Base-by-base conservation (phyloP, 1,140 invertebrate genomes). In the Neodiprion lecontei region DNA sequence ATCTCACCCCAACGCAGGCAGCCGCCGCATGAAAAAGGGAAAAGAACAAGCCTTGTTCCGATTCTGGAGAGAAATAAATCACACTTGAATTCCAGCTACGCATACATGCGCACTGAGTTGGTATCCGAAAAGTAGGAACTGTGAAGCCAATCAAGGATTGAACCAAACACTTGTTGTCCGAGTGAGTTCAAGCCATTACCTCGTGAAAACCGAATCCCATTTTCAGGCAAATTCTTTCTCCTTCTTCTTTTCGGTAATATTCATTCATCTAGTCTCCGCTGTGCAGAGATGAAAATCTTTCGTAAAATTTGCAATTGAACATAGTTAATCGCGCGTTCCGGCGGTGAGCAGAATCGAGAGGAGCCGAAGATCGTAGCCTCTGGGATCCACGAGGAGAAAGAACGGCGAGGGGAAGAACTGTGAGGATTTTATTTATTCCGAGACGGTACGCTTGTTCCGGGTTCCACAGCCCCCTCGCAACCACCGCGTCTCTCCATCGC, bases 401-500 rank as follows among this genome's bases (percentile, higher is more conserved):
- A 61, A 17, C 28, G 28, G 28, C 28, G 28, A 40, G 53, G 11
- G 53, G 53, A 61, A 17, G 53, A 61, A 61, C 53, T 5, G 53
- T 14, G 53, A 61, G 76, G 79, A 81, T 83, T 84, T 84, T 84
- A 83, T 84, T 83, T 84, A 84, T 83, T 84, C 81, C 79, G 78
- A 75, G 79, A 82, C 78, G 82, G 80, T 83, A 81, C 79, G 77
- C 79, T 83, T 83, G 81, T 80, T 82, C 79, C 81, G 77, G 81
- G 75, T 80, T 81, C 69, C 70, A 11, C 76, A 17, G 53, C n/a
- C 53, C 53, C 9, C 53, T 14, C 8, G 53, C 53, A 61, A 61
- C 53, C 53, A 9, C 53, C 53, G 9, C n/a, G 28, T 61, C 5
- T 40, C 53, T 61, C 53, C 53, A 8, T 82, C 77, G 47, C 77